phyloP scores from a whole-genome alignment of 1,140 invertebrate genomes.

The Hylaeus anthracinus region DNA sequence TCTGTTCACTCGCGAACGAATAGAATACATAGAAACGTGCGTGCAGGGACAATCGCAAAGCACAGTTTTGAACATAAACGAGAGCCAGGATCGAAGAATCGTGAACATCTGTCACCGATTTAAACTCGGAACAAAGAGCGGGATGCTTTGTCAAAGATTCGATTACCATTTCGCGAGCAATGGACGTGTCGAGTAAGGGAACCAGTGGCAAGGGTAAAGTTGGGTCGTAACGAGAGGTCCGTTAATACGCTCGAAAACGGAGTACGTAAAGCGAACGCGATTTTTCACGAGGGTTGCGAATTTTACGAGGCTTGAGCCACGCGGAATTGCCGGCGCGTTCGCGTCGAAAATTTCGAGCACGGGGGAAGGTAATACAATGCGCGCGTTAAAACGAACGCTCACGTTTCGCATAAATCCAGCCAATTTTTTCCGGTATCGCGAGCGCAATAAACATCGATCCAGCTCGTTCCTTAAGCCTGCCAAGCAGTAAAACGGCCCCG shows the following conservation, averaged over 20 bases:
- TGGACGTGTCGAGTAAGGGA: not conserved
- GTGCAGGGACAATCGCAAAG: no score
- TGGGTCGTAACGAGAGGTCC: not conserved
- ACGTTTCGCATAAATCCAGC: constrained; percentile 32
- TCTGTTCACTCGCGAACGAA: no score
- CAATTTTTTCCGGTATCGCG: constrained; percentile 23
- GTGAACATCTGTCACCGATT: no score
- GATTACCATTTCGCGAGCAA: not conserved
- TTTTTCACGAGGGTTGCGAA: not conserved
- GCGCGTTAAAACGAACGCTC: constrained; percentile 28
- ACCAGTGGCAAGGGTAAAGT: not conserved
- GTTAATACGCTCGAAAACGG: not conserved
- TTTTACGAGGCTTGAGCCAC: not conserved
- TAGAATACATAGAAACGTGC: no score
- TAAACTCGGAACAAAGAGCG: not conserved
- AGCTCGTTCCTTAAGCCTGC: not conserved
- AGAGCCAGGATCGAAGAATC: no score
- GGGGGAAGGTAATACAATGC: constrained; percentile 5
- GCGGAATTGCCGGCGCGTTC: not conserved
- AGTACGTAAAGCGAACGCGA: not conserved
- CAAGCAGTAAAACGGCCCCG: not conserved
- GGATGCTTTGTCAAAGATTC: not conserved
- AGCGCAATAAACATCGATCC: constrained; percentile 38
- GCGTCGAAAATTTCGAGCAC: constrained; percentile 8
- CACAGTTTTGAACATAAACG: no score